Evolutionary conservation across 2,113 vertebrate species (phyloP).

Genomic region (Drymodes brunneopygia): DNA sequence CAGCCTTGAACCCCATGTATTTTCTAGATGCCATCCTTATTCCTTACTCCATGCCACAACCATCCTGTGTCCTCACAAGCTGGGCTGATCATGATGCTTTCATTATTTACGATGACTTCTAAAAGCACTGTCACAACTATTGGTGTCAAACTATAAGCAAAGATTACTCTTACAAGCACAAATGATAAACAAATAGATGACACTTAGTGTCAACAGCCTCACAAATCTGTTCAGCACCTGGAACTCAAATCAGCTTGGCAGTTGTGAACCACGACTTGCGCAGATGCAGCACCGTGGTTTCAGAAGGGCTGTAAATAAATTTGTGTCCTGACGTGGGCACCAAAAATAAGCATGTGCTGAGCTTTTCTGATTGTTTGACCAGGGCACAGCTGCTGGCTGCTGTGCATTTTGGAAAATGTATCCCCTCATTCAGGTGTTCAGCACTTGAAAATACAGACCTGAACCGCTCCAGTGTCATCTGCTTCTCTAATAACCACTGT

Average conservation of each 20-base stretch:
- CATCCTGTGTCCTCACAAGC: neutral
- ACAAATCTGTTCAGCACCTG: neutral
- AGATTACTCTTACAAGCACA: neutral
- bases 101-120: neutral
- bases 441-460: neutral
- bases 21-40: neutral
- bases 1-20: neutral
- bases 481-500: neutral
- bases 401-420: neutral
- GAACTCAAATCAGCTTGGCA: neutral
- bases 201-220: neutral
- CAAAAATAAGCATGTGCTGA: conserved; percentile 30
- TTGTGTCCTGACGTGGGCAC: neutral
- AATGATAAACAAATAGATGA: neutral
- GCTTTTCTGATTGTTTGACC: neutral
- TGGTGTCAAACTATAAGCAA: neutral
- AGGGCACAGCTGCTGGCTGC: neutral
- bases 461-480: neutral
- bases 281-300: neutral
- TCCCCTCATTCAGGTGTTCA: conserved; percentile 10
- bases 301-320: neutral
- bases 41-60: neutral
- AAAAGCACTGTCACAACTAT: neutral
- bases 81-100: neutral
- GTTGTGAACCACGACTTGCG: neutral